Conservation (phyloP, 2,113 vertebrate genomes). For the Apodemus speciosus region DNA sequence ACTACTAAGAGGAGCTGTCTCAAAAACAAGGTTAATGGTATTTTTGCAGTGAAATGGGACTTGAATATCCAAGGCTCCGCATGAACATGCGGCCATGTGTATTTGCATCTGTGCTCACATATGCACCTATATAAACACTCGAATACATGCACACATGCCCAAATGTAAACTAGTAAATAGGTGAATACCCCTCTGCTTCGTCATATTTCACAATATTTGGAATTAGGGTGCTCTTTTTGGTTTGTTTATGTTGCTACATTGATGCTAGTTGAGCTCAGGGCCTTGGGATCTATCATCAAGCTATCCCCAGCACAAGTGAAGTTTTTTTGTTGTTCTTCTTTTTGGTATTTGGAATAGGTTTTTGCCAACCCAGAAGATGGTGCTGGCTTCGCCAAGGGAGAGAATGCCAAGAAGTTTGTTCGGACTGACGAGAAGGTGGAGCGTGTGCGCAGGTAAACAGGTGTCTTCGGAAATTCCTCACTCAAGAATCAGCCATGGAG, state of each 20-base stretch:
- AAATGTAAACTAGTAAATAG: neutral
- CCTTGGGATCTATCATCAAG: neutral
- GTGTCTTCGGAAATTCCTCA: neutral
- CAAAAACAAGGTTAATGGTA: neutral
- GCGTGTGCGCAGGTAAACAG: slow-evolving; percentile 87
- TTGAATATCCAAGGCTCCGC: neutral
- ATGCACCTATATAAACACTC: neutral
- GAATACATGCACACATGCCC: neutral
- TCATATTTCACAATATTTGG: neutral
- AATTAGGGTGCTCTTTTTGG: slow-evolving; percentile 58
- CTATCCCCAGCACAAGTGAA: slow-evolving; percentile 65
- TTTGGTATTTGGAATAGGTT: slow-evolving; percentile 80
- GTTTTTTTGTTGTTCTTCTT: slow-evolving; percentile 53
- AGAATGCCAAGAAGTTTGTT: slow-evolving; percentile 85
- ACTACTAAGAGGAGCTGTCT: neutral
- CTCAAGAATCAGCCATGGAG: neutral
- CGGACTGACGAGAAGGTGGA: slow-evolving; percentile 88
- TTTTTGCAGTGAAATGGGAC: neutral
- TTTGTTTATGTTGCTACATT: neutral
- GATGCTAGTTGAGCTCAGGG: neutral
- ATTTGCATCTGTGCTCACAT: neutral
- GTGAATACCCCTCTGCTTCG: neutral
- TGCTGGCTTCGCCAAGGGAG: slow-evolving; percentile 68
- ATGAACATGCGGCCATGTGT: neutral
- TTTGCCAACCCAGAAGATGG: slow-evolving; percentile 90